phyloP scores from a whole-genome alignment of 2,113 vertebrate species.

The Centropristis striata region DNA sequence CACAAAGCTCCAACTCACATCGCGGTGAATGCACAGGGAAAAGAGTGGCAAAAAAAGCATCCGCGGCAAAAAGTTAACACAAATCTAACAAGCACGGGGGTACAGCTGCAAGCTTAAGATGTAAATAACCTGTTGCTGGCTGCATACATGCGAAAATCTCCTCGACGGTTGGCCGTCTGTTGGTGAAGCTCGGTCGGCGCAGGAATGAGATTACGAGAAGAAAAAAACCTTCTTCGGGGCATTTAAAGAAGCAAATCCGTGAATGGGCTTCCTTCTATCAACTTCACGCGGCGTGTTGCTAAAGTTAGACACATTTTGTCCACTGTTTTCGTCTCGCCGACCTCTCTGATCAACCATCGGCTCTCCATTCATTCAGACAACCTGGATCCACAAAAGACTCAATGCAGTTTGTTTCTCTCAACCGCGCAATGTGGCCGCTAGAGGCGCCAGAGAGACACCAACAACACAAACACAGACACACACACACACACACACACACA shows the following conservation, averaged over 20 bases:
- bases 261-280: neutral
- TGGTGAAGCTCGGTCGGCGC: conserved; percentile 21
- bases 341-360: conserved; percentile 13
- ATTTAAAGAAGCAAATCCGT: neutral
- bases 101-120: neutral
- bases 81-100: neutral
- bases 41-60: conserved; percentile 32
- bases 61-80: conserved; percentile 9
- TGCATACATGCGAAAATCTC: conserved; percentile 19
- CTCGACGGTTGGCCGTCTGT: conserved; percentile 24
- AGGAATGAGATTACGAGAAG: neutral
- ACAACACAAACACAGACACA: no score
- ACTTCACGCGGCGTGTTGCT: neutral
- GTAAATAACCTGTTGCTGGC: conserved; percentile 70
- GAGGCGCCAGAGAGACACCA: conserved; percentile 58
- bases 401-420: conserved; percentile 3
- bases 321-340: conserved; percentile 19
- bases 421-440: conserved; percentile 44
- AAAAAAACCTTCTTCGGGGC: neutral
- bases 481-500: no score
- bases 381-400: conserved; percentile 49
- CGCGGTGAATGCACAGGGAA: conserved; percentile 10
- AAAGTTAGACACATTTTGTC: conserved; percentile 7
- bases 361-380: conserved; percentile 80
- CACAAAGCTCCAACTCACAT: conserved; percentile 48